phyloP scores from a whole-genome alignment of 2,888 invertebrate species.

The Lithophane socia region DNA sequence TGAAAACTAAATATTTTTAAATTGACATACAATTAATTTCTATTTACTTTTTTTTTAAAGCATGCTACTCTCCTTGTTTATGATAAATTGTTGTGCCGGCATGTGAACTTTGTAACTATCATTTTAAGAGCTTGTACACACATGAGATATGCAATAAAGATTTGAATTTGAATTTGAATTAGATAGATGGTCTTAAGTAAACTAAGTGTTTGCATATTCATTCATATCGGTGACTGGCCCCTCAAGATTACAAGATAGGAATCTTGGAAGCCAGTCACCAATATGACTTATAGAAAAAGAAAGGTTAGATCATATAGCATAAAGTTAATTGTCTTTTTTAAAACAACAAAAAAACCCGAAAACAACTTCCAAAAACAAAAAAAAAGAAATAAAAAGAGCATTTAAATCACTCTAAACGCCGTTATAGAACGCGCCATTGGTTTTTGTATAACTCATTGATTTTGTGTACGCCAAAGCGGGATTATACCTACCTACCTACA shows the following conservation, averaged over 20 bases:
- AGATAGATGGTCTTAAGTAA: background rate
- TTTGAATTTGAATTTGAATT: no score
- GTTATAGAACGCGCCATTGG: slow-evolving; percentile 56
- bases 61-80: no score
- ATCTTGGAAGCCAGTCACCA: background rate
- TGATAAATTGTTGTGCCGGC: no score
- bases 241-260: background rate
- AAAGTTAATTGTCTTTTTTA: background rate
- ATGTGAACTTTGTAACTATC: no score
- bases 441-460: slow-evolving; percentile 60
- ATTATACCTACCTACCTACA: slow-evolving; percentile 50
- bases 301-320: background rate
- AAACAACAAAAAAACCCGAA: background rate
- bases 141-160: no score
- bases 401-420: slow-evolving; percentile 52
- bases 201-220: slow-evolving; percentile 36
- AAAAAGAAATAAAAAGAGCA: background rate
- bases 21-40: no score
- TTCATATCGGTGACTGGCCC: slow-evolving; percentile 3
- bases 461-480: slow-evolving; percentile 47
- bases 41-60: no score
- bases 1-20: no score
- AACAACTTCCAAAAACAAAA: background rate
- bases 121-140: no score
- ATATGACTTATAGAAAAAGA: background rate